phyloP scores from a whole-genome alignment of 2,797 vertebrate species.

The Garrulus glandarius region DNA sequence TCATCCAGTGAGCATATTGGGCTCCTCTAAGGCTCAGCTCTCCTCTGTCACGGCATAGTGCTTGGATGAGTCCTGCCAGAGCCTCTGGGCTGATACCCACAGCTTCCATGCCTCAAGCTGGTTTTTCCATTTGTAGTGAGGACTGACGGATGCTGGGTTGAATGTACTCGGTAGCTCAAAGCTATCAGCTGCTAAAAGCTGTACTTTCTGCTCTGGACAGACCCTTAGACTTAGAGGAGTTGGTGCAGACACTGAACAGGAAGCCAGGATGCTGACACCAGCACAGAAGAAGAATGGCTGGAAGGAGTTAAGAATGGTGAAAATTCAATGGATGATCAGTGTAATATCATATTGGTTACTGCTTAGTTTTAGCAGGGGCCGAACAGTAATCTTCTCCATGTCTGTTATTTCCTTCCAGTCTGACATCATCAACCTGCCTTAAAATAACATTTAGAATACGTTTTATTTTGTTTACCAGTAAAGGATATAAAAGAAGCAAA shows the following conservation, averaged over 20 bases:
- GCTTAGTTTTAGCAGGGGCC: not conserved
- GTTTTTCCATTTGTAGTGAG: not conserved
- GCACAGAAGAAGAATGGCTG: not conserved
- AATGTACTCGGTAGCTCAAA: not conserved
- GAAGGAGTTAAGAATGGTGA: not conserved
- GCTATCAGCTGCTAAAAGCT: not conserved
- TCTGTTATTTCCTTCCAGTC: not conserved
- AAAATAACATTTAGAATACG: not conserved
- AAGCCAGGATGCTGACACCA: not conserved
- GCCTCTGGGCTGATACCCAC: not conserved
- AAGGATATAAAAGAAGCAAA: not conserved
- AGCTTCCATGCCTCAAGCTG: not conserved
- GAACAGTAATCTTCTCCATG: not conserved
- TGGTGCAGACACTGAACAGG: not conserved
- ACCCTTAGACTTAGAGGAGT: not conserved
- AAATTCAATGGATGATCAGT: not conserved
- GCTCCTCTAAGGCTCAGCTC: not conserved
- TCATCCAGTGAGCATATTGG: not conserved
- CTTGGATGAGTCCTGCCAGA: not conserved
- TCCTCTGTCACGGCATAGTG: not conserved
- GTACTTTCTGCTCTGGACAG: not conserved
- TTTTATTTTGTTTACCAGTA: conserved; percentile 30
- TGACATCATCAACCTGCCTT: not conserved
- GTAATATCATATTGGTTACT: not conserved
- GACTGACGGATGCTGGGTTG: not conserved